Evolutionary conservation across 2,888 invertebrate genomes (phyloP).

Genomic region (Sinelater perroti): DNA sequence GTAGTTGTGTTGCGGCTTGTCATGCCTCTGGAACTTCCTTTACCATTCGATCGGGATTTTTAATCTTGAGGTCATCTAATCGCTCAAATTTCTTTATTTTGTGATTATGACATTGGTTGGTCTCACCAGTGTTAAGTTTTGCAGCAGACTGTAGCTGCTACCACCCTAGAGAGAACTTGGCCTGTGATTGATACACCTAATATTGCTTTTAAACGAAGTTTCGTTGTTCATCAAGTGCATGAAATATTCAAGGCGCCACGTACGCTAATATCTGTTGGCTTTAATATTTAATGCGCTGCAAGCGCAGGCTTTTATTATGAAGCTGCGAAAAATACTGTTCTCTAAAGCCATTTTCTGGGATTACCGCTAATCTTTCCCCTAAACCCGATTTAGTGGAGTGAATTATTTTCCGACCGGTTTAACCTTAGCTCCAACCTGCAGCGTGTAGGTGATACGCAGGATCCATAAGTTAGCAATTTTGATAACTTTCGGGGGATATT

Average conservation of each 20-base stretch:
- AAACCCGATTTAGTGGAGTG: conserved; percentile 51
- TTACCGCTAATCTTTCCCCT: conserved; percentile 54
- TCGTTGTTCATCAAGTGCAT: conserved; percentile 42
- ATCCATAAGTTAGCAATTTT: conserved; percentile 36
- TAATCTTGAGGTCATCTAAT: too few species aligned
- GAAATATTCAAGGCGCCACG: conserved; percentile 43
- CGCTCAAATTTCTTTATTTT: too few species aligned
- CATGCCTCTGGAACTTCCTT: conserved; percentile 10
- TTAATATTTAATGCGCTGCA: conserved; percentile 53
- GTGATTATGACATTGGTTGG: too few species aligned
- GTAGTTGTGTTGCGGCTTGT: conserved; percentile 27
- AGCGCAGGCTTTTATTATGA: conserved; percentile 48
- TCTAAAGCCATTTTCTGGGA: conserved; percentile 54
- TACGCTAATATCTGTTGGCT: conserved; percentile 50
- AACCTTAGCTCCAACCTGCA: conserved; percentile 44
- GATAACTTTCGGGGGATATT: conserved; percentile 33
- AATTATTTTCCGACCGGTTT: conserved; percentile 51
- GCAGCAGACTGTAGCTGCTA: conserved; percentile 17
- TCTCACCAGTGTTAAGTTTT: too few species aligned
- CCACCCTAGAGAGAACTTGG: conserved; percentile 31
- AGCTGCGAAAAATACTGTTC: conserved; percentile 50
- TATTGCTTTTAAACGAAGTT: conserved; percentile 41
- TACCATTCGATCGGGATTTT: too few species aligned
- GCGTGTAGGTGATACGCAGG: conserved; percentile 32
- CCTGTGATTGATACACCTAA: conserved; percentile 42